phyloP scores from a whole-genome alignment of 1,140 invertebrate species.

The Drosophila parabipectinata region DNA sequence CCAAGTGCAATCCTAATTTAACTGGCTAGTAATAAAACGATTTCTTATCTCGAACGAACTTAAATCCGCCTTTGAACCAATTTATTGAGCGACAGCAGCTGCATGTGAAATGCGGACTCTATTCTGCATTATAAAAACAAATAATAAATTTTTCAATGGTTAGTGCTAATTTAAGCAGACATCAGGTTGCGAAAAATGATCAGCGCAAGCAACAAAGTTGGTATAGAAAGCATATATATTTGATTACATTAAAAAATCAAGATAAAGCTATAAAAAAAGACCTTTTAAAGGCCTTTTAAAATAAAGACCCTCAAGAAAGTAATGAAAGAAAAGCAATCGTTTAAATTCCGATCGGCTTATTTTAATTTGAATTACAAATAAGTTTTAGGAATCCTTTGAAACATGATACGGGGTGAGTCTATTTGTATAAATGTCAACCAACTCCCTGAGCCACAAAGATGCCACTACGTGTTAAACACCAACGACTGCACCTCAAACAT shows the following conservation, averaged over 20 bases:
- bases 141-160: slow-evolving; percentile 32
- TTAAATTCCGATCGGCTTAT: background rate
- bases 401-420: background rate
- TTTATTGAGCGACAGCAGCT: slow-evolving; percentile 22
- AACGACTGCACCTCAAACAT: slow-evolving; percentile 2
- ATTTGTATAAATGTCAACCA: slow-evolving; percentile 7
- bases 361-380: background rate
- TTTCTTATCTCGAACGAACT: slow-evolving; percentile 12
- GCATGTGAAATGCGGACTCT: slow-evolving; percentile 35
- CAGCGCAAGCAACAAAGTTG: background rate
- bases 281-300: too few relatives aligned
- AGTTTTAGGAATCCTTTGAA: background rate
- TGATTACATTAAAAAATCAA: too few relatives aligned
- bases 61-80: slow-evolving; percentile 4
- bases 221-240: too few relatives aligned
- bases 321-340: background rate
- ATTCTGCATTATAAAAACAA: slow-evolving; percentile 26
- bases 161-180: slow-evolving; percentile 41
- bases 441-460: background rate
- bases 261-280: too few relatives aligned
- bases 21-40: slow-evolving; percentile 63
- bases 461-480: background rate
- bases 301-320: background rate
- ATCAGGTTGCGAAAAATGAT: slow-evolving; percentile 6
- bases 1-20: slow-evolving; percentile 44